Base-by-base conservation (phyloP, 2,888 invertebrate species). In the Cabera pusaria region DNA sequence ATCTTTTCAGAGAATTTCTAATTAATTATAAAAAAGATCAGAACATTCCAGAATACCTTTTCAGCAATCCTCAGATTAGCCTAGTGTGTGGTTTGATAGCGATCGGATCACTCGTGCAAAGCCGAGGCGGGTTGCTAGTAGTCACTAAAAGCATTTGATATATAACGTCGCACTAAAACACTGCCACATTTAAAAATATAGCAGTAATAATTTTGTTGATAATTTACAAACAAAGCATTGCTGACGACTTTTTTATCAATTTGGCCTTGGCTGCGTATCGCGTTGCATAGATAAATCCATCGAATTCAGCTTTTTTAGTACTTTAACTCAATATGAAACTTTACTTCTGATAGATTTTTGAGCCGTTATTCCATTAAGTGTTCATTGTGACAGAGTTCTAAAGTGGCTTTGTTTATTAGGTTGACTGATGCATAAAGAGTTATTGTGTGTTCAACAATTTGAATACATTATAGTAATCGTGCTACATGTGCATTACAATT, bases 381-480 rank as follows among this genome's bases (percentile, higher is more conserved):
- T 28, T 23, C 23, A 36, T 22, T 27, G 8, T 6, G 41, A 36
- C 14, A 35, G 23, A n/a, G 35, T 42, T 36, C 20, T 22, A 6
- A 23, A 18, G 7, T 12, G 9, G 0, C 17, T 7, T 25, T 24
- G 8, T 24, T 35, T 14, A 6, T 14, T 5, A 21, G 0, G 33
- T 34, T 12, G 21, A 24, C 34, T 40, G 27, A 21, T 23, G 55
- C 52, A 59, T 53, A 56, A 62, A 51, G 49, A 38, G 26, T 49
- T 48, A 64, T 63, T 62, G 65, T 64, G 65, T 64, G 52, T 51
- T 43, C 53, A 49, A 49, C 61, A 63, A 64, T 67, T 66, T 63
- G 57, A 62, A 68, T 65, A 61, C 50, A 64, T 62, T 36, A 40
- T 26, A 21, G 19, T 42, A 42, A 42, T 42, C 41, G 35, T 42